Conservation (phyloP, 2,888 invertebrate species). For the Odontomyia ornata region DNA sequence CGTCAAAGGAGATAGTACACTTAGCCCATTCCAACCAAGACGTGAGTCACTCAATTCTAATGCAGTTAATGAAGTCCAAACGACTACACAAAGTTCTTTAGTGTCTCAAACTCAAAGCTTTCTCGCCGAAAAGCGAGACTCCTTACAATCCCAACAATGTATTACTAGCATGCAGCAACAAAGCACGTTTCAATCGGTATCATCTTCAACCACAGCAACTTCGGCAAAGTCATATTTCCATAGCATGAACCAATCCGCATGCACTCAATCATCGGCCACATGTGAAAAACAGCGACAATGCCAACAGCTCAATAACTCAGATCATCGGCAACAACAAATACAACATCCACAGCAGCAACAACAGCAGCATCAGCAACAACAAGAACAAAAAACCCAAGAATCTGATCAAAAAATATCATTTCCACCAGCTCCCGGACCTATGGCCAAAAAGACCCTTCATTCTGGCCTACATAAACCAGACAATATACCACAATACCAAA, state of each 20-base stretch:
- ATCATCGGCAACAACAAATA: slow-evolving; percentile 17
- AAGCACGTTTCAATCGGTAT: slow-evolving; percentile 30
- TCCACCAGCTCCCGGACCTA: slow-evolving; percentile 60
- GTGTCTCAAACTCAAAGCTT: not conserved
- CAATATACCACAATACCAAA: slow-evolving; percentile 72
- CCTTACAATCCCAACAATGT: slow-evolving; percentile 23
- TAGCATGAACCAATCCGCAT: slow-evolving; percentile 44
- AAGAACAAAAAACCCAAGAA: slow-evolving; percentile 52
- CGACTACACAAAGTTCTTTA: slow-evolving; percentile 25
- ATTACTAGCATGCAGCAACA: slow-evolving; percentile 31
- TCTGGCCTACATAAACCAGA: slow-evolving; percentile 72
- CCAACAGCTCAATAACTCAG: not conserved
- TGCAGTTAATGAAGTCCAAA: not conserved
- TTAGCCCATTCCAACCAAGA: slow-evolving; percentile 62
- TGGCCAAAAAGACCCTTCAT: slow-evolving; percentile 58
- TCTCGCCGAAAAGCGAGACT: slow-evolving; percentile 21
- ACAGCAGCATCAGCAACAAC: not conserved
- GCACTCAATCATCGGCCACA: slow-evolving; percentile 24
- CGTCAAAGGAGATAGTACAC: slow-evolving; percentile 53
- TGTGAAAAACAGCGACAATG: slow-evolving; percentile 30
- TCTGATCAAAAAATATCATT: slow-evolving; percentile 60
- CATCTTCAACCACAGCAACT: slow-evolving; percentile 55
- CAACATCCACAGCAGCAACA: too few species aligned
- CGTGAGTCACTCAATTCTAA: slow-evolving; percentile 34
- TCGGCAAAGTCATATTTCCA: slow-evolving; percentile 39